These are phyloP conservation scores for Opisthograptis luteolata DNA, from an alignment of 2,888 invertebrate genomes.

Conservation along the genomic window DNA sequence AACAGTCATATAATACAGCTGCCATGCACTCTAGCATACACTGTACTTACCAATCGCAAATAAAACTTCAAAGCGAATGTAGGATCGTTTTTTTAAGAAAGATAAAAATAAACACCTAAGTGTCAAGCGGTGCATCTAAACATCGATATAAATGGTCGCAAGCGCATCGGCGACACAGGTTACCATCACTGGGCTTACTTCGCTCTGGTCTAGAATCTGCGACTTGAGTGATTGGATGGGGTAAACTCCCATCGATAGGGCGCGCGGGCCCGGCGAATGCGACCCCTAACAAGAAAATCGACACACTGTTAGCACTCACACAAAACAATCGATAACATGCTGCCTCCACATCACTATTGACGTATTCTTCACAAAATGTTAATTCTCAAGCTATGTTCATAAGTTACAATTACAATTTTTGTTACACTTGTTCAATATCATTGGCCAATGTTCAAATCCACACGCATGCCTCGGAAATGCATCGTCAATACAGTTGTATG, in stretches of 20 bases:
- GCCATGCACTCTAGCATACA: conserved; percentile 73
- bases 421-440: conserved; percentile 42
- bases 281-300: conserved; percentile 90
- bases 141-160: conserved; percentile 76
- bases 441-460: conserved; percentile 42
- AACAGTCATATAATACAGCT: conserved; percentile 56
- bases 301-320: conserved; percentile 86
- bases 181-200: conserved; percentile 93
- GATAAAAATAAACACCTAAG: conserved; percentile 66
- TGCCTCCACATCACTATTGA: conserved; percentile 62
- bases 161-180: conserved; percentile 73
- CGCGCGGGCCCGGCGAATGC: conserved; percentile 96
- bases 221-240: conserved; percentile 95
- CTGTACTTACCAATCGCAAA: conserved; percentile 61
- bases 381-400: conserved; percentile 64
- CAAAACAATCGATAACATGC: conserved; percentile 78
- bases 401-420: conserved; percentile 48
- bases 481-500: conserved; percentile 42
- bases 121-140: conserved; percentile 83
- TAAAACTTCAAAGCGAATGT: conserved; percentile 42
- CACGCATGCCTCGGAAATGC: conserved; percentile 64
- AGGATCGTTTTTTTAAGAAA: conserved; percentile 34
- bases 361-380: conserved; percentile 47
- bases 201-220: conserved; percentile 93
- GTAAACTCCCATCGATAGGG: conserved; percentile 95